These are phyloP conservation scores for Trinectes maculatus DNA, from an alignment of 2,113 vertebrate genomes.

Conservation along the genomic window DNA sequence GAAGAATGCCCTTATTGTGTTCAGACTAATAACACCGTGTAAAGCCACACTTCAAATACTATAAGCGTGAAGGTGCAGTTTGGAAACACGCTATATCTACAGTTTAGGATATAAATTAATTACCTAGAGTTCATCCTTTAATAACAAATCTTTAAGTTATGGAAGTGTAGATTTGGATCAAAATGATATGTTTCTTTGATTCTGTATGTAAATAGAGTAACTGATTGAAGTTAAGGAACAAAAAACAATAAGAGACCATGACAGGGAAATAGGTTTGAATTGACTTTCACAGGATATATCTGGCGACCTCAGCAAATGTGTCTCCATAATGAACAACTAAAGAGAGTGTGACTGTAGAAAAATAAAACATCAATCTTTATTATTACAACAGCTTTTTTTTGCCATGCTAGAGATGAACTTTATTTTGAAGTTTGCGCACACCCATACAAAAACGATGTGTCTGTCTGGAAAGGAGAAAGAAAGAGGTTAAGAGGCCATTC, in stretches of 20 bases:
- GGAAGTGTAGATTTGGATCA: neutral
- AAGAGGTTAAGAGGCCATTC: conserved; percentile 43
- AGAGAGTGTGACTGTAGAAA: conserved; percentile 62
- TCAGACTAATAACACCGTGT: conserved; percentile 1
- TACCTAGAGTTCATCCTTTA: neutral
- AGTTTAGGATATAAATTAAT: neutral
- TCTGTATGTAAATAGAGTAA: neutral
- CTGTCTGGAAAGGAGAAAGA: conserved; percentile 28
- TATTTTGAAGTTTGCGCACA: conserved; percentile 64
- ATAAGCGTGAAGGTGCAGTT: neutral
- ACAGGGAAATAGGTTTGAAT: no score
- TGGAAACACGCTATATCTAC: neutral
- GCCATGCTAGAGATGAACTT: conserved; percentile 48
- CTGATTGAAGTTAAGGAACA: neutral
- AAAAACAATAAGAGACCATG: no score
- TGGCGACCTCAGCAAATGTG: neutral
- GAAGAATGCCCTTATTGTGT: conserved; percentile 46
- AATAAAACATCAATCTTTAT: conserved; percentile 74
- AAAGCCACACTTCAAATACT: conserved; percentile 27
- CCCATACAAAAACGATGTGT: conserved; percentile 45
- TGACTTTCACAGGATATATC: no score
- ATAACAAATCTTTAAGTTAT: neutral
- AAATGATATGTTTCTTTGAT: neutral
- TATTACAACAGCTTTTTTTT: conserved; percentile 44
- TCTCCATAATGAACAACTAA: conserved; percentile 42